Percentiles rank a stretch among this genome's conserved stretches.
These are phyloP conservation scores for Sycophila texana DNA, from an alignment of 2,888 invertebrate genomes.

Conservation along the genomic window DNA sequence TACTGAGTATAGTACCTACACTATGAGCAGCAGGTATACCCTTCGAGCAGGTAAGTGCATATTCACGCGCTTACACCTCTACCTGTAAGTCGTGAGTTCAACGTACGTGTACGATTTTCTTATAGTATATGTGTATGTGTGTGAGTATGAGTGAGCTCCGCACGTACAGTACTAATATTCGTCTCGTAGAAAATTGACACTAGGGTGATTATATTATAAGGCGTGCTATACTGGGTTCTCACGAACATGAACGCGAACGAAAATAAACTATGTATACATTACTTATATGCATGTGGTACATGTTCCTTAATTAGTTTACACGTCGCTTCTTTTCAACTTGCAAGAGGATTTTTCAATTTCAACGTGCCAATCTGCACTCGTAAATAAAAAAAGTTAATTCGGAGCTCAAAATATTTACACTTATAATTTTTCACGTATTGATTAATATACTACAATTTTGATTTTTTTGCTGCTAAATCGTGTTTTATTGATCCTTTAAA, in stretches of 20 bases:
- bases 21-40: neutral
- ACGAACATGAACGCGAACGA: slow-evolving; percentile 55
- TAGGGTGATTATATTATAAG: slow-evolving; percentile 69
- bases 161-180: slow-evolving; percentile 42
- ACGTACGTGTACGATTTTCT: slow-evolving; percentile 50
- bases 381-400: no score
- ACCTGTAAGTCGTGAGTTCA: slow-evolving; percentile 43
- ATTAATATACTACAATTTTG: no score
- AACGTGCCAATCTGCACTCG: neutral
- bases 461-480: no score
- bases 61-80: slow-evolving; percentile 56
- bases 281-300: no score
- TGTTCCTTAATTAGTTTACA: no score
- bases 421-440: no score
- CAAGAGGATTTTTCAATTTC: neutral
- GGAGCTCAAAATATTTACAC: no score
- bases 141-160: slow-evolving; percentile 27
- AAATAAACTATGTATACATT: slow-evolving; percentile 59
- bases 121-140: slow-evolving; percentile 4
- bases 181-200: slow-evolving; percentile 74
- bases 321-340: neutral
- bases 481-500: no score
- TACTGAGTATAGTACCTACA: slow-evolving; percentile 15
- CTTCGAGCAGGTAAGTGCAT: slow-evolving; percentile 50
- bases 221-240: slow-evolving; percentile 67